These are phyloP conservation scores for Cotesia vestalis DNA, from an alignment of 1,140 invertebrate species.

Conservation along the genomic window DNA sequence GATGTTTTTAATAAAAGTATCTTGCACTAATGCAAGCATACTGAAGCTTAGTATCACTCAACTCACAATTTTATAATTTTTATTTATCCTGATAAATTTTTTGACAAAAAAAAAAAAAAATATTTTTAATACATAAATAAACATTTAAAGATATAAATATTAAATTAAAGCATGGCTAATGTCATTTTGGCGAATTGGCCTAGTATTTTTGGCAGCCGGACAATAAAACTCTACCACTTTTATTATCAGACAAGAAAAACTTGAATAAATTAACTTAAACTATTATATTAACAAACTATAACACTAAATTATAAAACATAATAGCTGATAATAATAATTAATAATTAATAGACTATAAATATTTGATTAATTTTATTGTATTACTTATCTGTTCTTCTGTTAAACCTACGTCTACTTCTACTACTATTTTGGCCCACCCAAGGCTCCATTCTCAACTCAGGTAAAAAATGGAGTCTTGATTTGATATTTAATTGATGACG, in stretches of 20 bases:
- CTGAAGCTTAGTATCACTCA: slow-evolving; percentile 29
- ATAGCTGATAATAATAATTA: slow-evolving; percentile 13
- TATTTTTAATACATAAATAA: too few species aligned
- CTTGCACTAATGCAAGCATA: background rate
- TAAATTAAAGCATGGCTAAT: slow-evolving; percentile 46
- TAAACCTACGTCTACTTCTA: slow-evolving; percentile 63
- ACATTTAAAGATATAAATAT: background rate
- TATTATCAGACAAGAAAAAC: slow-evolving; percentile 41
- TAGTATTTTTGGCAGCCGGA: slow-evolving; percentile 48
- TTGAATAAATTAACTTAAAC: slow-evolving; percentile 47
- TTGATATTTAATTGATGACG: slow-evolving; percentile 54
- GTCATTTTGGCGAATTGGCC: slow-evolving; percentile 43
- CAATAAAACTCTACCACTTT: slow-evolving; percentile 55
- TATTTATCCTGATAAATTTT: slow-evolving; percentile 38
- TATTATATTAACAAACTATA: background rate
- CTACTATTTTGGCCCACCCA: slow-evolving; percentile 65
- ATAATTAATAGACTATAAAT: slow-evolving; percentile 21
- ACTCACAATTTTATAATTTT: slow-evolving; percentile 44
- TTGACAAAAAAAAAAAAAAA: background rate
- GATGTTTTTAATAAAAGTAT: background rate
- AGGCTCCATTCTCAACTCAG: slow-evolving; percentile 66
- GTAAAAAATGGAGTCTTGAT: slow-evolving; percentile 66
- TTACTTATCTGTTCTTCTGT: slow-evolving; percentile 63
- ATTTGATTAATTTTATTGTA: slow-evolving; percentile 34
- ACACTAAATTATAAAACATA: slow-evolving; percentile 11